Evolutionary conservation across 2,888 invertebrate genomes (phyloP), one percentile per base, ranked within the genome.

Genomic region (Itoplectis maculator): DNA sequence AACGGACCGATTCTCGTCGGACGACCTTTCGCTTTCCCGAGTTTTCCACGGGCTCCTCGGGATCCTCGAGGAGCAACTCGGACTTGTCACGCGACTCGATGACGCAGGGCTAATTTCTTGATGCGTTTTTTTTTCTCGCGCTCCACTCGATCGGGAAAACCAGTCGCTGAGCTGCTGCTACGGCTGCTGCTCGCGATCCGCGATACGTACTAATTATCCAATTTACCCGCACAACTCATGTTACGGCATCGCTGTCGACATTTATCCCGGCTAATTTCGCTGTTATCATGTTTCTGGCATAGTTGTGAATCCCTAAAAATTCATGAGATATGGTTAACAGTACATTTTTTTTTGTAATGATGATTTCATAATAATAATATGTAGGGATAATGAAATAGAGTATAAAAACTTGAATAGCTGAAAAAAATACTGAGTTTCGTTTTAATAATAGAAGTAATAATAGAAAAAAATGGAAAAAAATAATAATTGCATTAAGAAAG

Each of bases 11-110:
- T 73, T 63, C 77, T 69, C 68, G 73, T 18, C 77, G 45, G 63
- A 81, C 77, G 81, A 81, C 78, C 69, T 78, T 81, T 81, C 78
- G 81, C 69, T 78, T 74, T 81, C 73, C 69, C 74, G 29, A 45
- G 54, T 56, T 81, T 81, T 77, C n/a, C n/a, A n/a, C n/a, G n/a
- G n/a, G n/a, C n/a, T 59, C 78, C 74, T 20, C 42, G 68, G 56
- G 47, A 73, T 82, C 78, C 65, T 82, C 65, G 59, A 69, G 70
- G 78, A 78, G 78, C 74, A 5, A 29, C 29, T 29, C 3, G 29
- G 5, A 29, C 29, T 69, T 42, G 29, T 70, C 69, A 78, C 65
- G 69, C 69, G 54, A 69, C n/a, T 13, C 63, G 37, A 29, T 5
- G 5, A 29, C 29, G 29, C 63, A 23, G 15, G 65, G 73, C 69